Evolutionary conservation across 2,888 invertebrate species (phyloP), one percentile per base, ranked within the genome.

Genomic region (Drosophila borborema): DNA sequence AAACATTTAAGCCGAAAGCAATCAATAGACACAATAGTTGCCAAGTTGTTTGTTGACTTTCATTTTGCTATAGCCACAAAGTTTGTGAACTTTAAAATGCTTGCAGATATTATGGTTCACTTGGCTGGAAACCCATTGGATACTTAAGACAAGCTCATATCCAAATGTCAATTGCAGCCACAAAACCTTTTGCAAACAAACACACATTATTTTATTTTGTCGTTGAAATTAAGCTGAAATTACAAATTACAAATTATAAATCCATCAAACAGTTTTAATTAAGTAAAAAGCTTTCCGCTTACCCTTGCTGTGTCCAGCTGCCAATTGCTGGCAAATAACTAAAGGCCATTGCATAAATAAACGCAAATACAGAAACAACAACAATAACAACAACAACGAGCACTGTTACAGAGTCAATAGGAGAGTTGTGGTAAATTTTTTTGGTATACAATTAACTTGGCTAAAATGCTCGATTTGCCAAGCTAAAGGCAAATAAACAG

Each of bases 401-500:
- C 31, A 12, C n/a, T 14, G 18, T n/a, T 46, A 18, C 8, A 73
- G 46, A 61, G 58, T 51, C 49, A 69, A 55, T 55, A 78, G n/a
- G n/a, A 28, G 31, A 46, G 41, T 45, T 64, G 36, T 12, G 43
- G 40, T 23, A 2, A 12, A 16, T 40, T 63, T 23, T 63, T 40
- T 41, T 23, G 40, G 40, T 40, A 18, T 31, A 20, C 49, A 60
- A 66, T 34, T 36, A n/a, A 63, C 23, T 53, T 72, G 63, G 36
- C 58, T 36, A 58, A 46, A 72, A 59, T 34, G 18, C 40, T 48
- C 71, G 67, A 82, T 71, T 81, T 71, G 65, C 63, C 63, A 51
- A 46, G 48, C 41, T 38, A 49, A 43, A 45, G 64, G 76, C 76
- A 86, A 86, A 62, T 54, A 51, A 78, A 68, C 80, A 80, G 53